Evolutionary conservation across 2,797 vertebrate genomes (phyloP).

Genomic region (Echiichthys vipera): DNA sequence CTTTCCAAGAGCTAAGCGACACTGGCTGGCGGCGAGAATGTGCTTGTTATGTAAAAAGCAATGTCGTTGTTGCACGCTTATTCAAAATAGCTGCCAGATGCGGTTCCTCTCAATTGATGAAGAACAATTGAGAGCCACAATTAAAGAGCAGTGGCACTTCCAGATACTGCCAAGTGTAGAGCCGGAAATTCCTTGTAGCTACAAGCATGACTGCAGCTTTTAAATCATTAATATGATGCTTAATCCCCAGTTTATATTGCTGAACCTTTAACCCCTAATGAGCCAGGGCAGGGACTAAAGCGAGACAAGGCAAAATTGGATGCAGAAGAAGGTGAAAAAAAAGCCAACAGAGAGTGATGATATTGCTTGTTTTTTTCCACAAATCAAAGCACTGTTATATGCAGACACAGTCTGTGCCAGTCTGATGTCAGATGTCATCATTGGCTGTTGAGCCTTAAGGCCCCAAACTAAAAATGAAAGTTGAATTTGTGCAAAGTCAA

Average conservation of each 20-base stretch:
- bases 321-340: not conserved
- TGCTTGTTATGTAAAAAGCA: constrained; percentile 69
- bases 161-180: constrained; percentile 40
- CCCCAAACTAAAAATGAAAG: constrained; percentile 28
- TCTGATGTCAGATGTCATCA: constrained; percentile 32
- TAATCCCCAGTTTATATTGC: not conserved
- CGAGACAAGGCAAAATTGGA: not conserved
- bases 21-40: constrained; percentile 65
- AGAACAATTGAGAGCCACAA: constrained; percentile 36
- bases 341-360: not conserved
- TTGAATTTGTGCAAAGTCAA: constrained; percentile 35
- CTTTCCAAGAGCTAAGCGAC: constrained; percentile 77
- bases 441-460: constrained; percentile 34
- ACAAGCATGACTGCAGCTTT: constrained; percentile 24
- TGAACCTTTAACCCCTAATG: constrained; percentile 22
- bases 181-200: constrained; percentile 41
- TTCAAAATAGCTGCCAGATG: constrained; percentile 73
- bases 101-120: constrained; percentile 50
- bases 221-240: constrained; percentile 20
- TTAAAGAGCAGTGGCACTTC: constrained; percentile 46
- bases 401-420: constrained; percentile 22
- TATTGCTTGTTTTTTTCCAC: not conserved
- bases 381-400: constrained; percentile 13
- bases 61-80: constrained; percentile 27
- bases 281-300: not conserved